Percentiles rank a stretch among this genome's conserved stretches.
These are phyloP conservation scores for Drosophila lacertosa DNA, from an alignment of 1,140 invertebrate species.

Conservation along the genomic window DNA sequence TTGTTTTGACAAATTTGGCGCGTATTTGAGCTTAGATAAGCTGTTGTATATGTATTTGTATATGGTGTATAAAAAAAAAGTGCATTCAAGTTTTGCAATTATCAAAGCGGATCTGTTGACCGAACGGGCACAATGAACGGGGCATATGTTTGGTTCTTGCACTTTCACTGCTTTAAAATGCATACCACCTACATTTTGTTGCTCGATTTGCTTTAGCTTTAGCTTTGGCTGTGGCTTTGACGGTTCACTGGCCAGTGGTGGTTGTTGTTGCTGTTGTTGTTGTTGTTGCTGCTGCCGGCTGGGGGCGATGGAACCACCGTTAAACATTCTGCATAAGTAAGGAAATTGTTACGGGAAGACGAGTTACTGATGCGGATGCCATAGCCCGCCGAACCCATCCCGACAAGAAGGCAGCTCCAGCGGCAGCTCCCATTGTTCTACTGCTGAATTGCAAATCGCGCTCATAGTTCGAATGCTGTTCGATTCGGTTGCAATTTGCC, in stretches of 20 bases:
- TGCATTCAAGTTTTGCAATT: slow-evolving; percentile 38
- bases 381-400: no score
- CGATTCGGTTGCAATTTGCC: slow-evolving; percentile 70
- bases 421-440: slow-evolving; percentile 61
- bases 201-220: slow-evolving; percentile 25
- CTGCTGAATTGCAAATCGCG: slow-evolving; percentile 75
- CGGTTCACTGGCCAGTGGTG: slow-evolving; percentile 52
- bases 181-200: slow-evolving; percentile 76
- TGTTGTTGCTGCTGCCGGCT: slow-evolving; percentile 18
- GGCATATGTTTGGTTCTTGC: slow-evolving; percentile 70
- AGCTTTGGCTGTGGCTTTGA: slow-evolving; percentile 22
- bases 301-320: slow-evolving; percentile 60
- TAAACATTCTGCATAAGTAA: slow-evolving; percentile 75
- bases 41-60: slow-evolving; percentile 19
- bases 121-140: slow-evolving; percentile 67
- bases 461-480: slow-evolving; percentile 55
- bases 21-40: slow-evolving; percentile 73
- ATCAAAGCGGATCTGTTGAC: slow-evolving; percentile 30
- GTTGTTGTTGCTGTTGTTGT: slow-evolving; percentile 8
- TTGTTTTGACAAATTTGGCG: slow-evolving; percentile 66
- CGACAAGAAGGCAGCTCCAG: slow-evolving; percentile 2
- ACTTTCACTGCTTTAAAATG: slow-evolving; percentile 80
- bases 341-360: slow-evolving; percentile 77
- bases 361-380: slow-evolving; percentile 62
- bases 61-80: slow-evolving; percentile 31